Percentiles rank a stretch among this genome's conserved stretches.
phyloP scores from a whole-genome alignment of 2,797 vertebrate species.

The Dallia pectoralis region DNA sequence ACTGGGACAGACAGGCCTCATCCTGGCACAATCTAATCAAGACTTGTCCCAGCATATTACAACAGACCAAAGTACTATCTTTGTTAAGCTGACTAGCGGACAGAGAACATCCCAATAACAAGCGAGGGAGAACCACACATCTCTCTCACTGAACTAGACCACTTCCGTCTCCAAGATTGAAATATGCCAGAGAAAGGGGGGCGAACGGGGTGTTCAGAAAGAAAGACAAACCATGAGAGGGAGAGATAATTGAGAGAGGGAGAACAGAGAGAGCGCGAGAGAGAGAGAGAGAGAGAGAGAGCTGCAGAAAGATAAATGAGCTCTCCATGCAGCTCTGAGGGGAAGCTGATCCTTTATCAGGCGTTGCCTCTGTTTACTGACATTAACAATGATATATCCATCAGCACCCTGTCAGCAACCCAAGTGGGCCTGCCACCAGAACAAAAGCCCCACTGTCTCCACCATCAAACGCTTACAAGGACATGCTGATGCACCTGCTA shows the following conservation, averaged over 20 bases:
- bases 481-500: slow-evolving; percentile 79
- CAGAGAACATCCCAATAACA: slow-evolving; percentile 29
- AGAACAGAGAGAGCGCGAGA: neutral
- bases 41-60: slow-evolving; percentile 69
- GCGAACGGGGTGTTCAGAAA: neutral
- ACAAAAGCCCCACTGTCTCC: slow-evolving; percentile 77
- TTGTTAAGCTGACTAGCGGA: slow-evolving; percentile 60
- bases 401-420: slow-evolving; percentile 77
- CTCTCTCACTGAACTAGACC: slow-evolving; percentile 62
- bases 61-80: slow-evolving; percentile 65
- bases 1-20: slow-evolving; percentile 48
- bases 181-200: slow-evolving; percentile 53
- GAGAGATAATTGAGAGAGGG: slow-evolving; percentile 76
- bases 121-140: slow-evolving; percentile 46
- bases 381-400: slow-evolving; percentile 89
- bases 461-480: slow-evolving; percentile 75
- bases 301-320: slow-evolving; percentile 77
- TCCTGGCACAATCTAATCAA: slow-evolving; percentile 69
- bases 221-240: slow-evolving; percentile 14
- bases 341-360: slow-evolving; percentile 78
- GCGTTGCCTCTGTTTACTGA: slow-evolving; percentile 78
- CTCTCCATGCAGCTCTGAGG: slow-evolving; percentile 61
- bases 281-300: slow-evolving; percentile 13
- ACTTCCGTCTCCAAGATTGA: slow-evolving; percentile 73
- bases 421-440: slow-evolving; percentile 73